Evolutionary conservation across 2,888 invertebrate species (phyloP).

Genomic region (Acleris literana): DNA sequence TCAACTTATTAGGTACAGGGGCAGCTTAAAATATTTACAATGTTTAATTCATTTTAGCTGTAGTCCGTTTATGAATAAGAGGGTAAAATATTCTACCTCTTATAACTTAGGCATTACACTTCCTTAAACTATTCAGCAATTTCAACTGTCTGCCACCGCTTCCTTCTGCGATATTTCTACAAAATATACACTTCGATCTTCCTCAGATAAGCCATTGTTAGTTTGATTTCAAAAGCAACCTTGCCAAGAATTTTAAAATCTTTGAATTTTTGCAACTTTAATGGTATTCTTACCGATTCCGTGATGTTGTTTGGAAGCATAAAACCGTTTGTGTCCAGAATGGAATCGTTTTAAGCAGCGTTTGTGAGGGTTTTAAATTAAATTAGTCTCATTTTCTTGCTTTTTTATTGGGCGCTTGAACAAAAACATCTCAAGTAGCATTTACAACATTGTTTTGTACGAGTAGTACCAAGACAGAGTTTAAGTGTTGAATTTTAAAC

Average conservation of each 20-base stretch:
- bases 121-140: constrained; percentile 64
- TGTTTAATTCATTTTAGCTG: too few species aligned
- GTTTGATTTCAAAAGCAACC: constrained; percentile 27
- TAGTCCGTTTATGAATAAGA: too few species aligned
- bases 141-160: constrained; percentile 62
- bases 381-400: background rate
- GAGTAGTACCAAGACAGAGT: too few species aligned
- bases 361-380: background rate
- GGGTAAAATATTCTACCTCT: background rate
- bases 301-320: background rate
- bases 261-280: background rate
- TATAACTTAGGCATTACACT: constrained; percentile 24
- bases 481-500: too few species aligned
- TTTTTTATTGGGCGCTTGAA: too few species aligned
- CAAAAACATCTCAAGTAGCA: too few species aligned
- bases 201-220: constrained; percentile 35
- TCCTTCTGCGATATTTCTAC: constrained; percentile 55
- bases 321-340: background rate
- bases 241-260: background rate
- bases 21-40: too few species aligned
- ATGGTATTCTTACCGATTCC: background rate
- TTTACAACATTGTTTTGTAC: too few species aligned
- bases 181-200: constrained; percentile 60
- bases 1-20: too few species aligned
- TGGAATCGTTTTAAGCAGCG: background rate